These are phyloP conservation scores for Mystacides longicornis DNA, from an alignment of 2,888 invertebrate species.

Conservation along the genomic window DNA sequence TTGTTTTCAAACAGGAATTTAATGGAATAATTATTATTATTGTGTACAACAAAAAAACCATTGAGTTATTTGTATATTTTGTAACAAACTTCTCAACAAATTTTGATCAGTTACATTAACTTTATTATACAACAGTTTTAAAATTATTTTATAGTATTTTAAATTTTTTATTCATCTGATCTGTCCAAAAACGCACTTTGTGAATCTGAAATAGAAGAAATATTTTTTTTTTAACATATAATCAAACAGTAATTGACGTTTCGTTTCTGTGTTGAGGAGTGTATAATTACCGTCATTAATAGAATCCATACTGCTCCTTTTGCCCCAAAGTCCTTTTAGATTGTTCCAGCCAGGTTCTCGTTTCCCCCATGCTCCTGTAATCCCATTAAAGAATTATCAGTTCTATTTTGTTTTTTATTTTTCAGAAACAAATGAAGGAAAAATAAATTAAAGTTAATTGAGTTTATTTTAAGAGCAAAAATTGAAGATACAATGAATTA, in stretches of 20 bases:
- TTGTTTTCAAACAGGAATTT: no score
- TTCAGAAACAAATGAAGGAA: no score
- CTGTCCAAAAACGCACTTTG: conserved; percentile 22
- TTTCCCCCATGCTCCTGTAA: conserved; percentile 65
- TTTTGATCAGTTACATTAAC: no score
- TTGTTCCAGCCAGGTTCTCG: conserved; percentile 74
- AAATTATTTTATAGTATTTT: not conserved
- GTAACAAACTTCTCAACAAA: no score
- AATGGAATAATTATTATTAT: conserved; percentile 13
- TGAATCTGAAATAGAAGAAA: conserved; percentile 19
- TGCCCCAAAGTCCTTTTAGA: conserved; percentile 74
- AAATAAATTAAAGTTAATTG: no score
- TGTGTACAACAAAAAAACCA: conserved; percentile 3
- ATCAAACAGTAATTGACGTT: not conserved
- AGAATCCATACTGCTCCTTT: conserved; percentile 39
- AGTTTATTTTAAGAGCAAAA: no score
- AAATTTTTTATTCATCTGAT: conserved; percentile 23
- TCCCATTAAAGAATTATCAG: not conserved
- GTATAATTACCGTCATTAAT: conserved; percentile 18
- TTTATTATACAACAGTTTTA: conserved; percentile 17
- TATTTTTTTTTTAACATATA: not conserved
- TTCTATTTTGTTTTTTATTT: not conserved
- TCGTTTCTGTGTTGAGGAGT: no score
- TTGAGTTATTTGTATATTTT: no score
- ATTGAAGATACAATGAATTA: no score